Evolutionary conservation across 2,888 invertebrate genomes (phyloP).

Genomic region (Phytoseiulus persimilis): DNA sequence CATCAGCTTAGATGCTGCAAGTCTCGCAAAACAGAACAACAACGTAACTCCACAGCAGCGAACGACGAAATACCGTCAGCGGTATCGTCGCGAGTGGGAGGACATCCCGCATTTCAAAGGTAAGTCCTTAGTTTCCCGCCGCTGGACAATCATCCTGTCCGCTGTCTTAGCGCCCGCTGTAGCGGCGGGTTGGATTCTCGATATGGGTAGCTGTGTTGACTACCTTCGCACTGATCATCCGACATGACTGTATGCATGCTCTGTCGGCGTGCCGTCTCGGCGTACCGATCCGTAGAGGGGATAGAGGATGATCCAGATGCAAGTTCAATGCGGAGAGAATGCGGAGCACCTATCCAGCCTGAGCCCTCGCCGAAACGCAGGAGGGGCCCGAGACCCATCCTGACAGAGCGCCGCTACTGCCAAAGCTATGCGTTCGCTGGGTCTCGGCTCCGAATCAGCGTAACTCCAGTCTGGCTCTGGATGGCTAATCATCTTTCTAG

Average conservation of each 20-base stretch:
- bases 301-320: not conserved
- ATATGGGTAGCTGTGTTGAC: not conserved
- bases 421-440: not conserved
- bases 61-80: conserved; percentile 30
- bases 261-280: too few species aligned
- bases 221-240: not conserved
- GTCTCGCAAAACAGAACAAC: conserved; percentile 14
- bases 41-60: conserved; percentile 14
- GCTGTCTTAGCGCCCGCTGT: conserved; percentile 37
- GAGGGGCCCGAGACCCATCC: not conserved
- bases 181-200: conserved; percentile 27
- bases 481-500: too few species aligned
- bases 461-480: too few species aligned
- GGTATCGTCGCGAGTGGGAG: conserved; percentile 37
- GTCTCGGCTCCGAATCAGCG: too few species aligned
- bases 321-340: not conserved
- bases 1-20: conserved; percentile 24
- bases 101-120: conserved; percentile 37
- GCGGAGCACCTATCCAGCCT: not conserved
- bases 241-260: too few species aligned
- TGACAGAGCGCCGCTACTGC: not conserved
- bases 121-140: not conserved
- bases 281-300: too few species aligned
- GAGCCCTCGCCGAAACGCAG: not conserved
- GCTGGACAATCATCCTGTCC: conserved; percentile 1